These are phyloP conservation scores for Syngnathus typhle DNA, from an alignment of 2,113 vertebrate genomes.

Conservation along the genomic window DNA sequence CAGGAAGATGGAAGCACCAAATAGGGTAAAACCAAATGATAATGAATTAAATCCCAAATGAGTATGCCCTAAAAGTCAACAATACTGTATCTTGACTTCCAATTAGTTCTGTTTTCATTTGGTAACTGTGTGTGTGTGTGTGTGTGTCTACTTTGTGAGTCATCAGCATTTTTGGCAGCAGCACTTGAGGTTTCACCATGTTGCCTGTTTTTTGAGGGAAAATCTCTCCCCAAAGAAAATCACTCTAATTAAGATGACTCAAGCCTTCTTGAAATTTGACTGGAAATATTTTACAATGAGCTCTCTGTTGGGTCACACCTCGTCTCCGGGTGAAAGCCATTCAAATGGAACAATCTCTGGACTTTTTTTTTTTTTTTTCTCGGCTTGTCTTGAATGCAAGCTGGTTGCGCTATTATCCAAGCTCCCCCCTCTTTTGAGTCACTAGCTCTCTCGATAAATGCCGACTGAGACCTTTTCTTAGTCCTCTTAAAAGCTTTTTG, in stretches of 20 bases:
- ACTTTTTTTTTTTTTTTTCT: conserved; percentile 1
- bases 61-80: not conserved
- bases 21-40: not conserved
- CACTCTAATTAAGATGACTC: conserved; percentile 1
- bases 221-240: conserved; percentile 24
- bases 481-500: conserved; percentile 38
- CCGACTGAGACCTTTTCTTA: conserved; percentile 37
- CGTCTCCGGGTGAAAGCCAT: conserved; percentile 22
- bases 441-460: conserved; percentile 30
- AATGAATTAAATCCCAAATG: conserved; percentile 1
- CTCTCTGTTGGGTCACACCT: conserved; percentile 5
- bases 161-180: conserved; percentile 47
- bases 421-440: conserved; percentile 16
- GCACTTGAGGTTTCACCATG: conserved; percentile 12
- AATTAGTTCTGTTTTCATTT: conserved; percentile 27
- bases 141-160: conserved; percentile 47
- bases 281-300: not conserved
- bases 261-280: conserved; percentile 8
- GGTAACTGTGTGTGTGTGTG: no score
- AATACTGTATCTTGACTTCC: conserved; percentile 10
- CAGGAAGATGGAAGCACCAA: not conserved
- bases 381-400: conserved; percentile 28
- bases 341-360: conserved; percentile 18
- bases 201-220: conserved; percentile 27
- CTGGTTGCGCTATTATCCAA: conserved; percentile 6